Evolutionary conservation across 2,888 invertebrate species (phyloP), one percentile per base, ranked within the genome.

Genomic region (Watsonalla cultraria): DNA sequence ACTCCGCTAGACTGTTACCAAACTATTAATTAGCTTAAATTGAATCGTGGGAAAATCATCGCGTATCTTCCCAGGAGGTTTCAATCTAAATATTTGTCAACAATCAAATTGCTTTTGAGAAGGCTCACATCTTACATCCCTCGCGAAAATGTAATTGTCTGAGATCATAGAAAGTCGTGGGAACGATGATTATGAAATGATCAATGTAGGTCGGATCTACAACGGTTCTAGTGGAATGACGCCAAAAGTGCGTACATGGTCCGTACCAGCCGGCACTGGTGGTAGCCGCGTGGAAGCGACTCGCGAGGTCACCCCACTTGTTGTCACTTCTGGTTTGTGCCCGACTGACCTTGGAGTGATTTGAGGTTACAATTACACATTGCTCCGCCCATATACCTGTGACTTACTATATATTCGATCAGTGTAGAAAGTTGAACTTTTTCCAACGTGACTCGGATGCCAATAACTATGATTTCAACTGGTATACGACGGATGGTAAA

Each of bases 371-470:
- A 77, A 80, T 82, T 82, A 80, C 76, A 78, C 74, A 82, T 82
- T 81, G 65, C 69, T 68, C 59, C 72, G 66, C 71, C 70, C 67
- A 68, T 62, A 62, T 72, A 64, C 72, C 68, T 65, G 61, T 66
- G 66, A 66, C 67, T 70, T 74, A 72, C 62, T 73, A 11, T 11
- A 76, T 70, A 76, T 74, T 72, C 68, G 63, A 65, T 74, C 69
- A 71, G 69, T 74, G 74, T 81, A 84, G 89, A 89, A 88, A 89
- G 88, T 71, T 76, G 64, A 67, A 82, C 82, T 82, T 81, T 85
- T 85, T 72, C 78, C 72, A 55, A 78, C 86, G 86, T 88, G 88
- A 78, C 75, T 70, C 55, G 86, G 79, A 76, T 67, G 61, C 54
- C 53, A 75, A 80, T 68, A 47, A 58, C 61, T 37, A 66, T 63